These are phyloP conservation scores for Stegodyphus dumicola DNA, from an alignment of 1,140 invertebrate species.

Conservation along the genomic window DNA sequence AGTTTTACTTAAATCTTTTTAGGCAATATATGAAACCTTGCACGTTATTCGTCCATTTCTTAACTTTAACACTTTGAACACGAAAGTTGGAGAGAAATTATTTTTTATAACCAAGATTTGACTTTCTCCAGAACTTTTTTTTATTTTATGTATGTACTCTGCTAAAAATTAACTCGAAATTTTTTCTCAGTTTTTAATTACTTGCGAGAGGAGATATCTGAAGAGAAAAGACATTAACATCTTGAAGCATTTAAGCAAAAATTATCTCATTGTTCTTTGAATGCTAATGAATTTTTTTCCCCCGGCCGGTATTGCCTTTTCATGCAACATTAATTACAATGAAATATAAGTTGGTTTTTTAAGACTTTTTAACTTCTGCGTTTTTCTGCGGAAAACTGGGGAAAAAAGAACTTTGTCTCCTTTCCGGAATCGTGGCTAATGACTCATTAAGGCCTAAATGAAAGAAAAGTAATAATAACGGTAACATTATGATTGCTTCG, in stretches of 20 bases:
- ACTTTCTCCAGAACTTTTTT: slow-evolving; percentile 19
- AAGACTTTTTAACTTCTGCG: slow-evolving; percentile 8
- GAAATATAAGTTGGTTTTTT: slow-evolving; percentile 23
- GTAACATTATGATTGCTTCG: slow-evolving; percentile 31
- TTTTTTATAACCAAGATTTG: slow-evolving; percentile 24
- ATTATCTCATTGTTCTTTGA: slow-evolving; percentile 40
- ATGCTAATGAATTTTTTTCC: slow-evolving; percentile 52
- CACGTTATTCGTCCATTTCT: slow-evolving; percentile 57
- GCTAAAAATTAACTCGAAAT: slow-evolving; percentile 56
- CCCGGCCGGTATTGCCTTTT: background rate
- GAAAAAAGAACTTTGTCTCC: slow-evolving; percentile 15
- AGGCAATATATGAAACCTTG: slow-evolving; percentile 28
- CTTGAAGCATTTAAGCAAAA: slow-evolving; percentile 53
- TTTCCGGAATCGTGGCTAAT: slow-evolving; percentile 11
- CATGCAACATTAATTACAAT: slow-evolving; percentile 19
- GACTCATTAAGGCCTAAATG: slow-evolving; percentile 46
- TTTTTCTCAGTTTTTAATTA: slow-evolving; percentile 59
- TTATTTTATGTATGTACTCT: slow-evolving; percentile 27
- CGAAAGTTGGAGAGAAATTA: slow-evolving; percentile 7
- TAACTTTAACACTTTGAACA: slow-evolving; percentile 60
- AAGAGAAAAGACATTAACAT: slow-evolving; percentile 49
- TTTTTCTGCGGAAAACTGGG: background rate
- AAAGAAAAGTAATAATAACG: slow-evolving; percentile 46
- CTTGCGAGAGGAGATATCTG: background rate
- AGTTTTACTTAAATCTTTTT: slow-evolving; percentile 29